Evolutionary conservation across 2,797 vertebrate species (phyloP).

Genomic region (Anguilla marmorata): DNA sequence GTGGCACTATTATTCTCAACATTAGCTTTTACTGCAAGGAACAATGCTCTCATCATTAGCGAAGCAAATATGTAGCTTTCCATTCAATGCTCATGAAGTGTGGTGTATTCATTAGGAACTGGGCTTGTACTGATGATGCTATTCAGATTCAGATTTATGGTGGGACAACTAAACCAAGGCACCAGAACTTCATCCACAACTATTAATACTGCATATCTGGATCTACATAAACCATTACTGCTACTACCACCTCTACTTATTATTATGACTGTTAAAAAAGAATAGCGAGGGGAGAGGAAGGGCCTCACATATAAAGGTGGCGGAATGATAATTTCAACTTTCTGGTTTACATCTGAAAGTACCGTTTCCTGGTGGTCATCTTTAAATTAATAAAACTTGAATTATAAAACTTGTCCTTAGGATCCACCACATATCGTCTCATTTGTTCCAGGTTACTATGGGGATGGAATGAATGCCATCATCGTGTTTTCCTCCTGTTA

Average conservation of each 20-base stretch:
- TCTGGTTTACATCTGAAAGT: neutral
- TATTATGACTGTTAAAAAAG: no score
- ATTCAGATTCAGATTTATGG: neutral
- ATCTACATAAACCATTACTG: no score
- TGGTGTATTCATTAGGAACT: neutral
- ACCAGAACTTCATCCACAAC: no score
- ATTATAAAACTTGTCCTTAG: slow-evolving; percentile 29
- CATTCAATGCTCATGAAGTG: neutral
- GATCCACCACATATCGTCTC: neutral
- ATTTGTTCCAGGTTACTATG: slow-evolving; percentile 73
- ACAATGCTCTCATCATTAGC: neutral
- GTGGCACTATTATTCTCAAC: neutral
- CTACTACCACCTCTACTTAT: no score
- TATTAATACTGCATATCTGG: no score
- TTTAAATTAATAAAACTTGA: neutral
- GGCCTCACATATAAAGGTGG: neutral
- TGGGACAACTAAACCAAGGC: neutral
- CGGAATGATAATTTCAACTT: neutral
- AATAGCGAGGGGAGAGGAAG: no score
- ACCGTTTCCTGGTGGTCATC: neutral
- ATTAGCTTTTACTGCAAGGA: neutral
- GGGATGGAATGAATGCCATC: slow-evolving; percentile 76
- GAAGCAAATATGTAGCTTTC: neutral
- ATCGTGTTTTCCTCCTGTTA: slow-evolving; percentile 81
- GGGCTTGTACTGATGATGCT: neutral